Conservation (phyloP, 2,113 vertebrate genomes). For the Procapra przewalskii region DNA sequence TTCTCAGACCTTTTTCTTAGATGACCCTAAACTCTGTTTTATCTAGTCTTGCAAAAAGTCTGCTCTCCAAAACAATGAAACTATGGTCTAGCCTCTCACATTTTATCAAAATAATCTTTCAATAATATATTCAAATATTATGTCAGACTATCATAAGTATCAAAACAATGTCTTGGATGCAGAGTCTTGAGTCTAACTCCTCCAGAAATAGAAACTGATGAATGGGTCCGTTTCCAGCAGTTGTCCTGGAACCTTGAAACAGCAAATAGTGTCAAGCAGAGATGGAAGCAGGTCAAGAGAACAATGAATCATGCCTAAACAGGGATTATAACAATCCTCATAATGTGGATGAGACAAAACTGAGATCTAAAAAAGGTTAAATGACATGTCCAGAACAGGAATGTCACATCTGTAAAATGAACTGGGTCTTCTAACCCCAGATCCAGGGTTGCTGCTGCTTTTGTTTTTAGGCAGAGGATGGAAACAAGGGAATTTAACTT, state of each 20-base stretch:
- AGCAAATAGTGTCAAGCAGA: background rate
- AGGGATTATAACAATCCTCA: background rate
- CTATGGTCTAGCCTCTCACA: background rate
- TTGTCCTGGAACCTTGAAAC: background rate
- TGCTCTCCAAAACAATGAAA: background rate
- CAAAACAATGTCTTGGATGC: background rate
- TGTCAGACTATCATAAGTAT: background rate
- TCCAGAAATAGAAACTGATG: background rate
- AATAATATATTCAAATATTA: background rate
- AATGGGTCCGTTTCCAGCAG: background rate
- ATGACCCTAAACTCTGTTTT: background rate
- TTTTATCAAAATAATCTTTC: background rate
- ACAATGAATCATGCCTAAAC: background rate
- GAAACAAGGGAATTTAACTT: background rate
- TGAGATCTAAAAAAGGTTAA: background rate
- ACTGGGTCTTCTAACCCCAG: background rate
- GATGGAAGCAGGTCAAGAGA: background rate
- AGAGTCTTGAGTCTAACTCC: background rate
- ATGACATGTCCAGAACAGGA: background rate
- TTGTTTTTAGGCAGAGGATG: background rate
- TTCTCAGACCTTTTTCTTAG: background rate
- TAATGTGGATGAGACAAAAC: background rate
- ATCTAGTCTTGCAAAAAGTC: background rate
- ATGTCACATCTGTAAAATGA: background rate
- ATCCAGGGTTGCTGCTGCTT: background rate